phyloP scores from a whole-genome alignment of 2,888 invertebrate genomes.

The Poecilobothrus nobilitatus region DNA sequence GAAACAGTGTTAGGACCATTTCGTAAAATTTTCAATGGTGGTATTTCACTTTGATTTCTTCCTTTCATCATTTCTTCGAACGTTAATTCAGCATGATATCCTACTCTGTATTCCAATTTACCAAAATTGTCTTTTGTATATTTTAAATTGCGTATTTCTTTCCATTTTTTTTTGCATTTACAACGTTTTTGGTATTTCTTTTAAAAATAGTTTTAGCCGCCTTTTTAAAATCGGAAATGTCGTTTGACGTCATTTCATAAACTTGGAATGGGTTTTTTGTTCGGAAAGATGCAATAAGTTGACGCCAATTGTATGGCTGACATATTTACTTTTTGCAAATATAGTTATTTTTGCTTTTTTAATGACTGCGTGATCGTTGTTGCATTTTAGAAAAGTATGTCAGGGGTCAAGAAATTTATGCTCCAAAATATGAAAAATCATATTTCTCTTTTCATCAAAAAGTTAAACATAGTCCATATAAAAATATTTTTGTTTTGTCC shows the following conservation, averaged over 20 bases:
- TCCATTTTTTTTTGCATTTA: slow-evolving; percentile 2
- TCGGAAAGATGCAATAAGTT: neutral
- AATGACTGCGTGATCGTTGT: slow-evolving; percentile 1
- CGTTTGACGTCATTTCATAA: neutral
- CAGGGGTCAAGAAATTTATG: neutral
- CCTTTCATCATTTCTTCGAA: neutral
- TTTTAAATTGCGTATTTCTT: neutral
- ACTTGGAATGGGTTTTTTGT: neutral
- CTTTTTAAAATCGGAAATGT: neutral
- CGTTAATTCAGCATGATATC: neutral
- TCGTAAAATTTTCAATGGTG: neutral
- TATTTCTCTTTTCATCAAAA: neutral
- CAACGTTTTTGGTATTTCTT: neutral
- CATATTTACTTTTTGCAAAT: neutral
- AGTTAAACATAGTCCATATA: too few species aligned
- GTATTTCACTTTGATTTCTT: neutral
- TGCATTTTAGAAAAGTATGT: neutral
- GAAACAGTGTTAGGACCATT: too few species aligned
- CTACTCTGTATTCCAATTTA: neutral
- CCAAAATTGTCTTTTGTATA: slow-evolving; percentile 1
- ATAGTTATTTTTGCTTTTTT: neutral
- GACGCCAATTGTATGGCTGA: neutral
- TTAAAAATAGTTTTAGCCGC: neutral
- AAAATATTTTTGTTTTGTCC: too few species aligned
- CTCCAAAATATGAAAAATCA: neutral